phyloP scores from a whole-genome alignment of 2,113 vertebrate species.

The Coracopsis vasa region DNA sequence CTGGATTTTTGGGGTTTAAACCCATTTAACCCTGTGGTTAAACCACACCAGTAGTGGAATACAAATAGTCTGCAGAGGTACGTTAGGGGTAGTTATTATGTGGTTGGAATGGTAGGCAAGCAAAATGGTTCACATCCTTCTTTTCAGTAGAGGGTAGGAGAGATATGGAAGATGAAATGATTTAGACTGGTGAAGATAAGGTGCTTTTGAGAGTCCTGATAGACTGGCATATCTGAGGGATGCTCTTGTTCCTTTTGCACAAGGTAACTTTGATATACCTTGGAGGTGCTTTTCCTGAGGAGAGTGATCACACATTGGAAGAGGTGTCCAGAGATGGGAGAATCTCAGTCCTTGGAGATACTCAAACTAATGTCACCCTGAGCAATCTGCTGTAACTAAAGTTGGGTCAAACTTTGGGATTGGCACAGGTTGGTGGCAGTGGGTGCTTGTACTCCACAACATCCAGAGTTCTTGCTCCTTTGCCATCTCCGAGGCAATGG shows the following conservation, averaged over 20 bases:
- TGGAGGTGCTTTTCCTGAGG: neutral
- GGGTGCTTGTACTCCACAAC: neutral
- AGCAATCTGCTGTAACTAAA: neutral
- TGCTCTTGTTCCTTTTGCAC: neutral
- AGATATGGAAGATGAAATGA: neutral
- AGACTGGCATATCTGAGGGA: neutral
- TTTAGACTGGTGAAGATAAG: neutral
- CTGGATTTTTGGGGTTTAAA: neutral
- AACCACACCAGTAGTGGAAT: neutral
- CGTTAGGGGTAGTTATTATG: neutral
- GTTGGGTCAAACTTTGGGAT: neutral
- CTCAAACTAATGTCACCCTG: neutral
- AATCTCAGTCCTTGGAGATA: neutral
- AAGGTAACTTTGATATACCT: neutral
- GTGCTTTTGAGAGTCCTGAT: neutral
- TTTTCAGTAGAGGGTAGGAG: neutral
- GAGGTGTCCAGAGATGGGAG: neutral
- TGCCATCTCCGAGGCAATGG: neutral
- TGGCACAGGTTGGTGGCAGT: neutral
- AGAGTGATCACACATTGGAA: neutral
- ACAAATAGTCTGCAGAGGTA: rapidly evolving
- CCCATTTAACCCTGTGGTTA: neutral
- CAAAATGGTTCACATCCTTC: neutral
- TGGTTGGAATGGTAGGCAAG: neutral
- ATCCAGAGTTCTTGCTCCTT: neutral